Conservation (phyloP, 2,113 vertebrate genomes). For the Tonatia bakeri region DNA sequence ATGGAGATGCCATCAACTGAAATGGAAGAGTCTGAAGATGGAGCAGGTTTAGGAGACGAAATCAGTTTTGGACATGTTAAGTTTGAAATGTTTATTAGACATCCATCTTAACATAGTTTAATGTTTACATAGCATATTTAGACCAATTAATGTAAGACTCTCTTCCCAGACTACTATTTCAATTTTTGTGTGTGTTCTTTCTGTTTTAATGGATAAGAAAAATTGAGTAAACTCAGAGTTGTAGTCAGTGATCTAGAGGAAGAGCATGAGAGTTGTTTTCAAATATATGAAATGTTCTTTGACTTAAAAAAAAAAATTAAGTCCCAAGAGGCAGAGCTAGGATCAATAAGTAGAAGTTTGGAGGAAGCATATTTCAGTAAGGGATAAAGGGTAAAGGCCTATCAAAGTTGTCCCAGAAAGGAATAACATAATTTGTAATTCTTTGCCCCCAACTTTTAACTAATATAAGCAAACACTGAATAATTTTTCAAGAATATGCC, state of each 20-base stretch:
- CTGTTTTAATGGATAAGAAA: not conserved
- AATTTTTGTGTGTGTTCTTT: not conserved
- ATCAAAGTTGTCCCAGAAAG: not conserved
- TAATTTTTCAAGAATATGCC: not conserved
- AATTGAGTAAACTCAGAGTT: not conserved
- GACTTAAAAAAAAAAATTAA: not conserved
- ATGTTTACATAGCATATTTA: not conserved
- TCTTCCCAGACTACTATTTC: not conserved
- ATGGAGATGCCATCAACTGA: not conserved
- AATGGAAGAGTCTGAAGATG: not conserved
- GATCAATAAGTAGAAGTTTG: not conserved
- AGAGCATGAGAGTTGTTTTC: not conserved
- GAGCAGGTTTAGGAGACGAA: not conserved
- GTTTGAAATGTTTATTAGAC: not conserved
- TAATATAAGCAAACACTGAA: not conserved
- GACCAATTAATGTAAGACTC: not conserved
- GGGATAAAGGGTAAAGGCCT: not conserved
- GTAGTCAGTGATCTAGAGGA: not conserved
- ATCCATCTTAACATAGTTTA: not conserved
- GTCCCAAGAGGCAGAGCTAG: not conserved
- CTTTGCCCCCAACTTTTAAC: not conserved
- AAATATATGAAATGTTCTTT: not conserved
- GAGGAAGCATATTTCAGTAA: slow-evolving; percentile 1
- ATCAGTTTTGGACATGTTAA: not conserved
- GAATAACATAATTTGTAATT: not conserved